These are phyloP conservation scores for Polypterus bichir DNA, from an alignment of 2,113 vertebrate species.

Conservation along the genomic window DNA sequence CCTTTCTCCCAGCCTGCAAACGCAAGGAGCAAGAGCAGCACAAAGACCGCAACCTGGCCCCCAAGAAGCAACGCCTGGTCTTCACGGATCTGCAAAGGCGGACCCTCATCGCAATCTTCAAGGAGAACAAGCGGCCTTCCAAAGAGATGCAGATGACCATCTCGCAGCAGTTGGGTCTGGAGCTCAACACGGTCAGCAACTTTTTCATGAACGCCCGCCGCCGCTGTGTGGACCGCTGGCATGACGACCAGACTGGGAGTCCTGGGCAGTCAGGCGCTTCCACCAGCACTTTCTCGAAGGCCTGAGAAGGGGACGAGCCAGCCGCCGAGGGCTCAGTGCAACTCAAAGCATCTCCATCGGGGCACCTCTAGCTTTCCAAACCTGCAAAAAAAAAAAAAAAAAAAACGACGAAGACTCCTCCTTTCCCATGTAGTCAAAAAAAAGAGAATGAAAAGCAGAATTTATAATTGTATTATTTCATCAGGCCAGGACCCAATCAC, in stretches of 20 bases:
- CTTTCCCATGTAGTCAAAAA: too few species aligned
- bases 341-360: too few species aligned
- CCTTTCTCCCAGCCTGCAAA: constrained; percentile 75
- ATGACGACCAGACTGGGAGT: constrained; percentile 72
- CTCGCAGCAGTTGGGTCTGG: constrained; percentile 91
- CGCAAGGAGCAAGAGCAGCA: constrained; percentile 96
- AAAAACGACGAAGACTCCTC: too few species aligned
- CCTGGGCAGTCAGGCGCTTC: constrained; percentile 68
- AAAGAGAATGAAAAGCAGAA: too few species aligned
- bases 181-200: constrained; percentile 97
- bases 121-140: constrained; percentile 94
- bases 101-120: constrained; percentile 96
- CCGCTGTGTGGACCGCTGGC: constrained; percentile 90
- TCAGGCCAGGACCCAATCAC: too few species aligned
- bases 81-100: constrained; percentile 97
- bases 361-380: too few species aligned
- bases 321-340: too few species aligned
- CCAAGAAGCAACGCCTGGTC: constrained; percentile 94
- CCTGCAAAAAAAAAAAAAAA: too few species aligned
- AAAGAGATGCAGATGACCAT: constrained; percentile 98
- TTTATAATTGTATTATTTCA: too few species aligned
- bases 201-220: constrained; percentile 99
- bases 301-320: constrained; percentile 50
- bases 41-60: constrained; percentile 81
- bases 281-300: constrained; percentile 87